Evolutionary conservation across 2,888 invertebrate species (phyloP).

Genomic region (Osmoderma eremita): DNA sequence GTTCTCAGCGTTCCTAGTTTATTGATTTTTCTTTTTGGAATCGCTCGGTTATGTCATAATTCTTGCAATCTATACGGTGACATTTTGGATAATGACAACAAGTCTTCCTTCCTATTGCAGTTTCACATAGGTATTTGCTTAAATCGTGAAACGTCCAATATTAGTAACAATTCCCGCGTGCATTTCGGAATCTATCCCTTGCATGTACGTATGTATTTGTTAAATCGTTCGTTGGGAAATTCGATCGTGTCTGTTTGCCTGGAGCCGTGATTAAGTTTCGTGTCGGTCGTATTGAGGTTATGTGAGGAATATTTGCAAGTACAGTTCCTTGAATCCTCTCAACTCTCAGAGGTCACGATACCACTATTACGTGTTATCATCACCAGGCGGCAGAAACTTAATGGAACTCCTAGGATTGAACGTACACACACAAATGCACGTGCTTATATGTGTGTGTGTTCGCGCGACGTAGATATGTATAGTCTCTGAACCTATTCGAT

Average conservation of each 20-base stretch:
- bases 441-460: slow-evolving; percentile 7
- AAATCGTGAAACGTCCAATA: slow-evolving; percentile 19
- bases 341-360: slow-evolving; percentile 40
- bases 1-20: no score
- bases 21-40: no score
- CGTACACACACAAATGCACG: slow-evolving; percentile 14
- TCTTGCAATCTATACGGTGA: no score
- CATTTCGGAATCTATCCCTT: slow-evolving; percentile 27
- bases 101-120: no score
- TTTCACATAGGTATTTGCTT: neutral
- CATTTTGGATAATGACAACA: no score
- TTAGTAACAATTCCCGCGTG: slow-evolving; percentile 28
- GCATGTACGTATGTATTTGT: slow-evolving; percentile 25
- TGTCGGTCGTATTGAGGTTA: slow-evolving; percentile 41
- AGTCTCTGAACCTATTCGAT: slow-evolving; percentile 15
- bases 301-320: slow-evolving; percentile 40
- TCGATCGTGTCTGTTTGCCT: slow-evolving; percentile 38
- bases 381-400: slow-evolving; percentile 31
- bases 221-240: slow-evolving; percentile 36
- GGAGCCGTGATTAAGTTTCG: slow-evolving; percentile 42
- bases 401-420: slow-evolving; percentile 32
- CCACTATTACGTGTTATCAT: slow-evolving; percentile 41
- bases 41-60: no score
- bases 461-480: slow-evolving; percentile 11
- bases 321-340: slow-evolving; percentile 41